phyloP scores from a whole-genome alignment of 2,113 vertebrate species.

The Gasterosteus nipponicus region DNA sequence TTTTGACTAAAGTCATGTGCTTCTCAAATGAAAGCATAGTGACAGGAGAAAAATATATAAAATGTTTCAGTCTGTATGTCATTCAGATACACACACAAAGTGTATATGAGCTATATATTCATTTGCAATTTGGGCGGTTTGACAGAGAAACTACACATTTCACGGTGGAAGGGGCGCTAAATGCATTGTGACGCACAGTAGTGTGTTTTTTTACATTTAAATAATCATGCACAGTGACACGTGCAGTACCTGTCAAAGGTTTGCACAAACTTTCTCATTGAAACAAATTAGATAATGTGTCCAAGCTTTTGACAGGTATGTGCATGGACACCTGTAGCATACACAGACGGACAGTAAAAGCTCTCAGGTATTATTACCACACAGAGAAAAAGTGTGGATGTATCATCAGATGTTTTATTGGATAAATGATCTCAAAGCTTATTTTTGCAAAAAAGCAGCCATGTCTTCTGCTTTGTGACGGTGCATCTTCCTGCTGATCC shows the following conservation, averaged over 20 bases:
- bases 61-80: conserved; percentile 42
- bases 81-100: conserved; percentile 14
- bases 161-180: conserved; percentile 33
- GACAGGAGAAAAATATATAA: conserved; percentile 31
- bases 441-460: background rate
- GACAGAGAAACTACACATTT: too few species aligned
- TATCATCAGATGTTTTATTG: background rate
- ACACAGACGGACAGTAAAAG: conserved; percentile 2
- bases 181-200: conserved; percentile 70
- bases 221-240: conserved; percentile 39
- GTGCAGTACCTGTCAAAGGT: background rate
- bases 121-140: too few species aligned
- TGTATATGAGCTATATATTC: too few species aligned
- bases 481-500: background rate
- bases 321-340: conserved; percentile 40
- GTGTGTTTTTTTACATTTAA: conserved; percentile 53
- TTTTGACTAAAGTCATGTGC: conserved; percentile 51
- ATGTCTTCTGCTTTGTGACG: background rate
- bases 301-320: background rate
- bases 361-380: background rate
- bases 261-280: too few species aligned
- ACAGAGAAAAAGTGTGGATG: background rate
- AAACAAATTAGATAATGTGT: too few species aligned
- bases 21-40: conserved; percentile 56
- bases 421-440: background rate